Base-by-base conservation (phyloP, 1,140 invertebrate genomes). In the Heliconius melpomene region DNA sequence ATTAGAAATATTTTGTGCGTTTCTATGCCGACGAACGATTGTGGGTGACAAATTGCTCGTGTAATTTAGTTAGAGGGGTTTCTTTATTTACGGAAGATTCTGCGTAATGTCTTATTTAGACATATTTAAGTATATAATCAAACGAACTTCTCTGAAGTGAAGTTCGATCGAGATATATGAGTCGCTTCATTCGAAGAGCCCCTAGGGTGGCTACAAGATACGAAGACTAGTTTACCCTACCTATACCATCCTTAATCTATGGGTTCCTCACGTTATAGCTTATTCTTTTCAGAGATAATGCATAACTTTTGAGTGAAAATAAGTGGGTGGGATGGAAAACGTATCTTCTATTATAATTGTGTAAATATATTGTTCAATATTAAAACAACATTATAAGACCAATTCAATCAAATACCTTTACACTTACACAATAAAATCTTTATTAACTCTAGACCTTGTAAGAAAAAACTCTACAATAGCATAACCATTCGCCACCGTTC, bases 401-500 rank as follows among this genome's bases (percentile, higher is more conserved):
- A 66, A 13, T 26, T 66, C 50, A 29, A 29, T 29, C 8, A 16
- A 29, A 1, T 26, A 29, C 16, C 2, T 66, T 29, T 6, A 66
- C 26, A 13, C 26, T 20, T 66, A 36, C 32, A 36, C 32, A 36
- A 36, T 7, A 57, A 57, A 57, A 57, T 9, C 2, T 9, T 7
- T 57, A 16, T 29, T 29, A 66, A 1, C 60, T 26, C 11, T 16
- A 66, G 60, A 66, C 23, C 9, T 16, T 66, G 5, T 13, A 29
- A 72, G 57, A 66, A 76, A 73, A 57, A 26, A 1, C 29, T 32
- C 38, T n/a, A 71, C 75, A 66, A 72, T 57, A 77, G 60, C 13
- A 46, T 74, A 74, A 77, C 83, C 82, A 78, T 79, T 76, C 83
- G 84, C 83, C 82, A 57, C 78, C 84, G 85, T 89, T 89, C 89